Conservation (phyloP, 1,140 invertebrate genomes). For the Leptoteleia sp. region DNA sequence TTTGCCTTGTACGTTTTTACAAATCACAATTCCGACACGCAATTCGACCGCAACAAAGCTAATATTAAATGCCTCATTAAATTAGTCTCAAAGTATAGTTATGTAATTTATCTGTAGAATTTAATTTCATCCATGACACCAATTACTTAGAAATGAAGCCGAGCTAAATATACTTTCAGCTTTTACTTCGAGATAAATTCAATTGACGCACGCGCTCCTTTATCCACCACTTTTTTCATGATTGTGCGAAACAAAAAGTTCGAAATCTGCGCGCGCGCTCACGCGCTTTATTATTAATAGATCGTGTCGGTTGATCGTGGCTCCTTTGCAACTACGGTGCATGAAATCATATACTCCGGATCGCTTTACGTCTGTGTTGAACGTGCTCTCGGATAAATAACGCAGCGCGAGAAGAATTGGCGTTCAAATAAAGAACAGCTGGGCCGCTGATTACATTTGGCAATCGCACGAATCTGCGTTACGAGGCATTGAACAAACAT, state of each 20-base stretch:
- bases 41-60: neutral
- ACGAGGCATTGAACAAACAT: conserved; percentile 35
- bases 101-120: conserved; percentile 60
- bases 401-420: conserved; percentile 18
- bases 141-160: conserved; percentile 61
- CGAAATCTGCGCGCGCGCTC: neutral
- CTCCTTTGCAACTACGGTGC: conserved; percentile 26
- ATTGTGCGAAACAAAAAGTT: conserved; percentile 38
- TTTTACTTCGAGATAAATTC: conserved; percentile 61
- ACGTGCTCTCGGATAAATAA: conserved; percentile 10
- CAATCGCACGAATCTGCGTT: conserved; percentile 34
- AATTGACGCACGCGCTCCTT: conserved; percentile 41
- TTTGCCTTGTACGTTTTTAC: conserved; percentile 2
- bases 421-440: conserved; percentile 59
- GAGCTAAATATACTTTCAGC: conserved; percentile 59
- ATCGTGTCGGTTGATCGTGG: conserved; percentile 29
- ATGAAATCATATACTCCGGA: conserved; percentile 37
- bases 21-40: neutral
- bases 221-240: conserved; percentile 28
- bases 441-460: conserved; percentile 45
- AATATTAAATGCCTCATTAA: conserved; percentile 37
- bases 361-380: conserved; percentile 23
- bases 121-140: conserved; percentile 65
- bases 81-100: conserved; percentile 26
- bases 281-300: conserved; percentile 39